These are phyloP conservation scores for Sceliomorpha sp. DNA, from an alignment of 2,888 invertebrate species.

Conservation along the genomic window DNA sequence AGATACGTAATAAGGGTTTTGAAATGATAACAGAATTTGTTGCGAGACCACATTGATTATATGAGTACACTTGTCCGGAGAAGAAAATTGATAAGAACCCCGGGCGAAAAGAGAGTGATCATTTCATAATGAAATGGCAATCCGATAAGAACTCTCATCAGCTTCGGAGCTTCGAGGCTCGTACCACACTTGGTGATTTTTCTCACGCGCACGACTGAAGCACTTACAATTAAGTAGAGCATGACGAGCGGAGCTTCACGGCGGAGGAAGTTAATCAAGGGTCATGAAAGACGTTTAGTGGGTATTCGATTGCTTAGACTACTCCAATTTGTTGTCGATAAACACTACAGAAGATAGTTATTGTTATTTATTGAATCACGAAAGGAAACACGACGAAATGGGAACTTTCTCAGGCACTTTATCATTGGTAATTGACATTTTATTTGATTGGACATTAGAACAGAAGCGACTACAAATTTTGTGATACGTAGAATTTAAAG, in stretches of 20 bases:
- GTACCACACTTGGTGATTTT: conserved; percentile 14
- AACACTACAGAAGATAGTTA: not conserved
- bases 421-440: too few species aligned
- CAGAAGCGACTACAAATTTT: too few species aligned
- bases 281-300: conserved; percentile 15
- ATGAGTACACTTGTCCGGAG: not conserved
- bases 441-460: too few species aligned
- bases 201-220: conserved; percentile 19
- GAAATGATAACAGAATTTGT: not conserved
- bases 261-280: conserved; percentile 7
- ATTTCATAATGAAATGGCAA: conserved; percentile 14
- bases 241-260: conserved; percentile 2
- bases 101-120: conserved; percentile 3
- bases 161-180: conserved; percentile 8
- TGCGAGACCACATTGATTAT: not conserved
- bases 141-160: conserved; percentile 9
- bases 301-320: conserved; percentile 8
- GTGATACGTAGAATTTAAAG: too few species aligned
- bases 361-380: not conserved
- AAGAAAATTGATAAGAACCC: conserved; percentile 8
- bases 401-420: too few species aligned
- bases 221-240: conserved; percentile 12
- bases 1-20: too few species aligned
- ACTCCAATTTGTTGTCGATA: not conserved
- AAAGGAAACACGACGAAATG: too few species aligned